Conservation (phyloP, 1,140 invertebrate genomes). For the Caligus rogercresseyi region DNA sequence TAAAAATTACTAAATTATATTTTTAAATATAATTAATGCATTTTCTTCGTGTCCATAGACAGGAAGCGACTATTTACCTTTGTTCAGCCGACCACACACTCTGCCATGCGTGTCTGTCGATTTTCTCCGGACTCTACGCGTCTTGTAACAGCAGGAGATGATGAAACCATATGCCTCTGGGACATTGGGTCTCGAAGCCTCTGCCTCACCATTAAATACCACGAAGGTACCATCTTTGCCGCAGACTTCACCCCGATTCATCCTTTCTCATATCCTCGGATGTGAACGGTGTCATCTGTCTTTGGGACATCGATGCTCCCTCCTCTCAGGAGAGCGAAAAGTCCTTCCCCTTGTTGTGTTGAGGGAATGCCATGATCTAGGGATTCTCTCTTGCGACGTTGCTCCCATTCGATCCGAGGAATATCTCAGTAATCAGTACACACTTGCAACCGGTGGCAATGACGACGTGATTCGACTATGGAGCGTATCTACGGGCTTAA, state of each 20-base stretch:
- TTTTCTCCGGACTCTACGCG: constrained; percentile 46
- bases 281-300: constrained; percentile 41
- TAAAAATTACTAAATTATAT: no score
- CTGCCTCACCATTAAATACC: constrained; percentile 40
- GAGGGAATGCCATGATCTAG: constrained; percentile 53
- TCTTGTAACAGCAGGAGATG: constrained; percentile 50
- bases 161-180: constrained; percentile 52
- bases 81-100: constrained; percentile 40
- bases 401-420: constrained; percentile 31
- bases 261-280: constrained; percentile 45
- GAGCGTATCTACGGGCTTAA: constrained; percentile 36
- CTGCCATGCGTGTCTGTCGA: constrained; percentile 43
- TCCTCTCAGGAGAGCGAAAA: no score
- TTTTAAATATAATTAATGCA: no score
- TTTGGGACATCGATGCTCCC: constrained; percentile 41
- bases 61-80: constrained; percentile 40
- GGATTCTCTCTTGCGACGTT: constrained; percentile 47
- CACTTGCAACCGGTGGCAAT: constrained; percentile 47
- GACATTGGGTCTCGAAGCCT: constrained; percentile 43
- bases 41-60: no score
- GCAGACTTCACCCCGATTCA: constrained; percentile 46
- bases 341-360: constrained; percentile 31
- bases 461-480: constrained; percentile 54
- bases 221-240: constrained; percentile 45
- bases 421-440: constrained; percentile 30